Evolutionary conservation across 2,113 vertebrate genomes (phyloP), one percentile per base, ranked within the genome.

Genomic region (Butastur rufipennis): DNA sequence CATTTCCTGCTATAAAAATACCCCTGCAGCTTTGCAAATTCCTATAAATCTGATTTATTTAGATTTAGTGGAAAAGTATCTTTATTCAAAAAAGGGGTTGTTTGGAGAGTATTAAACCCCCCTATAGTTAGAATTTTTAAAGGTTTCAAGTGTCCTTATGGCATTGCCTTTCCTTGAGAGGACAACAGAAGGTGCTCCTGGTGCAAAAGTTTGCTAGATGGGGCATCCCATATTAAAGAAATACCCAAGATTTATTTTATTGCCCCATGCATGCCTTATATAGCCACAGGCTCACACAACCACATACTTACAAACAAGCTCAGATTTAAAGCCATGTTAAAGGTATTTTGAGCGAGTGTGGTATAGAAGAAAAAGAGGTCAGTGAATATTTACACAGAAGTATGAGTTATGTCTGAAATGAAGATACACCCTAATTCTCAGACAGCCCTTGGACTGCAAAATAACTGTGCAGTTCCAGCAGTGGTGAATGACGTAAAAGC

Each of bases 351-450:
- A 93, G 91, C 11, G 34, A 94, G 62, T 1, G 16, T 52, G 73
- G 73, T 75, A 61, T 3, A 84, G 86, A 91, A 92, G 81, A 59
- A 90, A 97, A 92, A 88, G 87, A 96, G 74, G 85, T 75, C 96
- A 95, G 66, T 56, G 87, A 96, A 29, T 95, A 94, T 96, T 97
- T 96, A 93, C 67, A 96, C 71, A 93, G 81, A 90, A 90, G 84
- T 79, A 96, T 90, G 93, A 97, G 90, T 95, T 97, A 97, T 95
- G 96, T 96, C 93, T 97, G 95, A 96, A 97, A 96, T 90, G 78
- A 96, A 96, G 92, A 96, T 95, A 96, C 95, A 96, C 82, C 95
- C 94, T 93, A 81, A 88, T 95, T 95, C 87, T 94, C 86, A 96
- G 95, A 96, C 93, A 97, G 89, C 62, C 40, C 38, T 90, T 92